Conservation (phyloP, 2,888 invertebrate genomes). For the Brachylomia viminalis region DNA sequence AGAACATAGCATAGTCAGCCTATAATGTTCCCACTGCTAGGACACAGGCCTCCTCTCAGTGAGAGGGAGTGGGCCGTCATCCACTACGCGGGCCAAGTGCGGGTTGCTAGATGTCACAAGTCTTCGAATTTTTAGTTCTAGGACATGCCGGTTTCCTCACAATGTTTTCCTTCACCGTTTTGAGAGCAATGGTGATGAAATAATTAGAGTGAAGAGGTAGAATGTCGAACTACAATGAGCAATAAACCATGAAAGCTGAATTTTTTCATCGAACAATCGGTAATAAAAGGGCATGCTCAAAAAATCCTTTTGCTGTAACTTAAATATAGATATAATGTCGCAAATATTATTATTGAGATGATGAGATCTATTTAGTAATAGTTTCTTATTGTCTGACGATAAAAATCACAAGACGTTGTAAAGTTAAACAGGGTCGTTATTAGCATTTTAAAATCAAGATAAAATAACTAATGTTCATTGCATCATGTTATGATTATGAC, state of each 20-base stretch:
- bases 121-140: no score
- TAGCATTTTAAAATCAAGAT: constrained; percentile 23
- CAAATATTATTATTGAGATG: not conserved
- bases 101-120: no score
- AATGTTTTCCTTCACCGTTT: no score
- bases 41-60: no score
- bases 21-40: no score
- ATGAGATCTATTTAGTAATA: not conserved
- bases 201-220: no score
- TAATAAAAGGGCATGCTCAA: not conserved
- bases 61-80: no score
- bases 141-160: no score
- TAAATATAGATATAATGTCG: not conserved
- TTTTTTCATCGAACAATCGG: not conserved
- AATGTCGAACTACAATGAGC: not conserved
- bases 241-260: not conserved
- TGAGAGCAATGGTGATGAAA: no score
- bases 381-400: not conserved
- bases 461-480: not conserved
- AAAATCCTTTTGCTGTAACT: not conserved
- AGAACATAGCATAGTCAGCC: no score
- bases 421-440: constrained; percentile 10
- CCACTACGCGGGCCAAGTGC: no score
- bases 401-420: constrained; percentile 5
- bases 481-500: not conserved